Conservation (phyloP, 2,113 vertebrate genomes). For the Gopherus evgoodei region DNA sequence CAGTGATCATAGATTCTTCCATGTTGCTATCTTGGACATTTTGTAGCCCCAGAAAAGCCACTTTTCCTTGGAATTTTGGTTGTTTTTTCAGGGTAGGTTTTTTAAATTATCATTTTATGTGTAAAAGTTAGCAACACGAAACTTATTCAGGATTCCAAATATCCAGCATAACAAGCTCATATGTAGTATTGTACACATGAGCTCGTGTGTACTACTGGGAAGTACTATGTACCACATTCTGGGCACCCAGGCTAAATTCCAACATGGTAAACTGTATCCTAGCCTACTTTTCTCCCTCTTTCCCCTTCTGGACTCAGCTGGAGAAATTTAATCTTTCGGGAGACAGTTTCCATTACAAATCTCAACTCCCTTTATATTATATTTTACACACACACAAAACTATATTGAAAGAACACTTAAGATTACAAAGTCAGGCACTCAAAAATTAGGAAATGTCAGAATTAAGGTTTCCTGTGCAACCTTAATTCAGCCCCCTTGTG, state of each 20-base stretch:
- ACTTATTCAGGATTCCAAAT: not conserved
- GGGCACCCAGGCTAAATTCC: not conserved
- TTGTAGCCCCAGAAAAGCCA: not conserved
- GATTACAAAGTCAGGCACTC: not conserved
- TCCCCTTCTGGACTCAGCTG: not conserved
- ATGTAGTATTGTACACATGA: not conserved
- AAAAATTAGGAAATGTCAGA: not conserved
- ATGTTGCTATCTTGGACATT: not conserved
- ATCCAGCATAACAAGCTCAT: not conserved
- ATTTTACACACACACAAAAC: rapidly evolving
- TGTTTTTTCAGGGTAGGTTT: not conserved
- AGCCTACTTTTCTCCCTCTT: not conserved
- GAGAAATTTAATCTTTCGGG: not conserved
- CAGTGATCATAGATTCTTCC: not conserved
- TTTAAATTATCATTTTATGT: not conserved
- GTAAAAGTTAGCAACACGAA: not conserved
- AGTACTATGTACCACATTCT: not conserved
- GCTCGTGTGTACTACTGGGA: not conserved
- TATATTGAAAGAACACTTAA: not conserved
- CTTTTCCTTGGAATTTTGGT: not conserved
- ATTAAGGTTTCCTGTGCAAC: not conserved
- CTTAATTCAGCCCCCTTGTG: not conserved
- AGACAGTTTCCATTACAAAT: too few species aligned
- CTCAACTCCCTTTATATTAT: not conserved
- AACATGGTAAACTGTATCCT: not conserved